Percentiles rank a stretch among this genome's conserved stretches.
Conservation (phyloP, 1,140 invertebrate species). For the Drosophila cardini region DNA sequence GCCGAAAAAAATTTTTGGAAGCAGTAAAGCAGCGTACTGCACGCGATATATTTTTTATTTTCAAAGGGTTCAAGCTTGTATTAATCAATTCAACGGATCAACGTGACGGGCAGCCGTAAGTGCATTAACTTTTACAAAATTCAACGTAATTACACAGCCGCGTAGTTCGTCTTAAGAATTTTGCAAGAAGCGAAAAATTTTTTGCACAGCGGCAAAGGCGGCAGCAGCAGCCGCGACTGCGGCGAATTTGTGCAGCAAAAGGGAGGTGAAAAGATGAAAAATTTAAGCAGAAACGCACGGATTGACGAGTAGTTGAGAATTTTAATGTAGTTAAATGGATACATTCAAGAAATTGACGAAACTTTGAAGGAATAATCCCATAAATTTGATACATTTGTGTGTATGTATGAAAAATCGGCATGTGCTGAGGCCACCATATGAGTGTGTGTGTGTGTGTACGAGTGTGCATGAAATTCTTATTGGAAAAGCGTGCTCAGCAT, state of each 20-base stretch:
- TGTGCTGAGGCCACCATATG: slow-evolving; percentile 57
- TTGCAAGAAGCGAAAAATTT: slow-evolving; percentile 74
- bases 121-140: slow-evolving; percentile 50
- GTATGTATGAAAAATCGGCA: slow-evolving; percentile 69
- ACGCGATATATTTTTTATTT: slow-evolving; percentile 81
- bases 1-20: slow-evolving; percentile 71
- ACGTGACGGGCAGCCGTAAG: slow-evolving; percentile 76
- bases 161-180: slow-evolving; percentile 43
- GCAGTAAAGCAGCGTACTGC: slow-evolving; percentile 69
- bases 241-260: slow-evolving; percentile 65
- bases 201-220: slow-evolving; percentile 75
- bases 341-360: slow-evolving; percentile 14
- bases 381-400: slow-evolving; percentile 60
- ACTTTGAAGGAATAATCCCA: slow-evolving; percentile 41
- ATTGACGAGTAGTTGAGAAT: slow-evolving; percentile 25
- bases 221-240: slow-evolving; percentile 53
- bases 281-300: slow-evolving; percentile 29
- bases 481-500: slow-evolving; percentile 80
- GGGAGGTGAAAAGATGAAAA: slow-evolving; percentile 70
- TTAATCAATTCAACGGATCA: slow-evolving; percentile 52
- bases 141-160: slow-evolving; percentile 55
- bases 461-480: slow-evolving; percentile 73
- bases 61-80: slow-evolving; percentile 66
- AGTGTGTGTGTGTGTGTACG: slow-evolving; percentile 32
- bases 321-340: slow-evolving; percentile 25